phyloP scores from a whole-genome alignment of 2,797 vertebrate genomes.

The Syngnathus rostellatus region DNA sequence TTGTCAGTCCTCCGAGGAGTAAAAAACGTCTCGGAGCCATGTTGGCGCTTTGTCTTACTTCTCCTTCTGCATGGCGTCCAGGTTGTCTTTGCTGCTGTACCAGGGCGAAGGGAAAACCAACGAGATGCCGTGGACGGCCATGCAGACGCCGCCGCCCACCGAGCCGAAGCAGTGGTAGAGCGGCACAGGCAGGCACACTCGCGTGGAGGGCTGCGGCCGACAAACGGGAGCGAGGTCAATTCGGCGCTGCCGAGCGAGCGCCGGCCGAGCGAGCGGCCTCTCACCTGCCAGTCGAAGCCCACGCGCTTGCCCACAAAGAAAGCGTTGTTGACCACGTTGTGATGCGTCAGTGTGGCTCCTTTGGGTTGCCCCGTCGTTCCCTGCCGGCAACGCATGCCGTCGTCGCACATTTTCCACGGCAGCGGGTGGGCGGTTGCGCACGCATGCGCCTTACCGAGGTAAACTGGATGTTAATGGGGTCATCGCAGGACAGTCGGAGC shows the following conservation, averaged over 20 bases:
- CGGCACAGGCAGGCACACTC: slow-evolving; percentile 72
- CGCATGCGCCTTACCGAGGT: slow-evolving; percentile 74
- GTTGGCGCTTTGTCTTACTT: slow-evolving; percentile 60
- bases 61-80: slow-evolving; percentile 76
- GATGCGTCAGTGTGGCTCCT: slow-evolving; percentile 85
- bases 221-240: background rate
- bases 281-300: slow-evolving; percentile 68
- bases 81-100: slow-evolving; percentile 71
- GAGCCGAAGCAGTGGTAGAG: slow-evolving; percentile 90
- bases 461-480: slow-evolving; percentile 91
- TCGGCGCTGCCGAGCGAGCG: no score
- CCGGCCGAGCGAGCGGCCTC: background rate
- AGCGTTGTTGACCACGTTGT: slow-evolving; percentile 88
- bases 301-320: slow-evolving; percentile 66
- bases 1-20: no score
- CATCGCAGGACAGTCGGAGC: slow-evolving; percentile 71
- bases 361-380: slow-evolving; percentile 93
- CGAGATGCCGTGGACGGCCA: slow-evolving; percentile 71
- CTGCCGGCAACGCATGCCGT: slow-evolving; percentile 48
- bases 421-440: no score
- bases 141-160: slow-evolving; percentile 73
- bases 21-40: no score
- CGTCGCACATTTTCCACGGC: no score
- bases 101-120: slow-evolving; percentile 70
- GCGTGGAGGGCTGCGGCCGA: slow-evolving; percentile 46